These are phyloP conservation scores for Acleris holmiana DNA, from an alignment of 2,888 invertebrate genomes.

Conservation along the genomic window DNA sequence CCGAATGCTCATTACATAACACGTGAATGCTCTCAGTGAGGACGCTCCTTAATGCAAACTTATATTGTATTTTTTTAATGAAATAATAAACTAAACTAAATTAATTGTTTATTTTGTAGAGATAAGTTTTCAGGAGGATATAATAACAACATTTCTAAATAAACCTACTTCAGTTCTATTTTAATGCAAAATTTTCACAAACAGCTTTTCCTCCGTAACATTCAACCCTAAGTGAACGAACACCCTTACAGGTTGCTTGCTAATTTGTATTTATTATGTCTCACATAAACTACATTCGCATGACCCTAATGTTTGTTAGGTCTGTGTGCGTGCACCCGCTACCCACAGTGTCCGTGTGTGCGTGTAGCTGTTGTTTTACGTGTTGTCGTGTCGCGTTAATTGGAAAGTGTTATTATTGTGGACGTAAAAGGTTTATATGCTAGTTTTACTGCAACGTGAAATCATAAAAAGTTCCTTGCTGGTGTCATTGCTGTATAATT, in stretches of 20 bases:
- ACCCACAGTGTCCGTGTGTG: background rate
- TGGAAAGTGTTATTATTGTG: slow-evolving; percentile 31
- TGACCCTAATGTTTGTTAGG: slow-evolving; percentile 27
- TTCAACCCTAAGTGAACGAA: background rate
- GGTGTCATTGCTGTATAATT: background rate
- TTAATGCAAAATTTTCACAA: too few relatives aligned
- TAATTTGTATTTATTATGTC: slow-evolving; percentile 60
- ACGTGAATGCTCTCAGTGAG: too few relatives aligned
- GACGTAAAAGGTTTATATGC: slow-evolving; percentile 19
- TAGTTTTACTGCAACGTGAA: slow-evolving; percentile 24
- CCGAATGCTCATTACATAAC: too few relatives aligned
- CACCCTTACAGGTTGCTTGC: slow-evolving; percentile 42
- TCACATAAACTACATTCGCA: slow-evolving; percentile 32
- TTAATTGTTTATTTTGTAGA: too few relatives aligned
- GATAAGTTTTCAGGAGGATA: too few relatives aligned
- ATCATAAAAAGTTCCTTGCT: slow-evolving; percentile 22
- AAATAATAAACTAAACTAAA: too few relatives aligned
- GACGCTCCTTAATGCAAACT: too few relatives aligned
- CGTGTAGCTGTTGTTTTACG: slow-evolving; percentile 17
- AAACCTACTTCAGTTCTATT: too few relatives aligned
- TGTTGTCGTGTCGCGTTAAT: slow-evolving; percentile 26
- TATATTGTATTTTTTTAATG: too few relatives aligned
- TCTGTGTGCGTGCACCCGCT: slow-evolving; percentile 12
- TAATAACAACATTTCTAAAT: too few relatives aligned
- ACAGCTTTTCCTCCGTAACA: background rate